A percentile compares a stretch with the other conserved stretches of the same genome.
Evolutionary conservation across 2,888 invertebrate species (phyloP).

Genomic region (Caenorhabditis sulstoni): DNA sequence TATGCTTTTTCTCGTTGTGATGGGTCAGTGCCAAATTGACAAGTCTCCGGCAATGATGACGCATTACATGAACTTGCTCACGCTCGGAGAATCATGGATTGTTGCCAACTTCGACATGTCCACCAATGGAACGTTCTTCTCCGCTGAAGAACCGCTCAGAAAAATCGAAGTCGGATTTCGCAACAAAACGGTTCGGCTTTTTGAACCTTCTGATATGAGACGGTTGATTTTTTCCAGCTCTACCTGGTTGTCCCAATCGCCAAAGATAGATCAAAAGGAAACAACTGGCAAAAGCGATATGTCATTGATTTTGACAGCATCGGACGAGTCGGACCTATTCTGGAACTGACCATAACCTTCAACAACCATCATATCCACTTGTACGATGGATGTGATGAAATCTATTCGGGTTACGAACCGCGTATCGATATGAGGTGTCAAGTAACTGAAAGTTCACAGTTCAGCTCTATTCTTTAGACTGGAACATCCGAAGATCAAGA

Average conservation of each 20-base stretch:
- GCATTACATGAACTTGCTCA: slow-evolving; percentile 49
- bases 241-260: slow-evolving; percentile 21
- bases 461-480: slow-evolving; percentile 18
- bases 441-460: too few species aligned
- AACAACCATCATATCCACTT: slow-evolving; percentile 60
- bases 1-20: background rate
- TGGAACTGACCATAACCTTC: slow-evolving; percentile 61
- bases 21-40: slow-evolving; percentile 14
- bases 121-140: slow-evolving; percentile 42
- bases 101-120: slow-evolving; percentile 18
- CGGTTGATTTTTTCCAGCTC: slow-evolving; percentile 14
- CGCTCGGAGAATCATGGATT: slow-evolving; percentile 44
- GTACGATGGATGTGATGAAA: slow-evolving; percentile 64
- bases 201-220: background rate
- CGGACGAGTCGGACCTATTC: slow-evolving; percentile 41
- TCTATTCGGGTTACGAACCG: slow-evolving; percentile 52
- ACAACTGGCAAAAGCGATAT: slow-evolving; percentile 26
- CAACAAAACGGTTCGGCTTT: slow-evolving; percentile 19
- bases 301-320: slow-evolving; percentile 38
- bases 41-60: slow-evolving; percentile 26
- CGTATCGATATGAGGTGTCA: slow-evolving; percentile 13
- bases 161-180: slow-evolving; percentile 26
- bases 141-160: slow-evolving; percentile 9
- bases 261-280: background rate
- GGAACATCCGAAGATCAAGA: slow-evolving; percentile 17